Evolutionary conservation across 2,888 invertebrate species (phyloP), one percentile per base, ranked within the genome.

Genomic region (Amphimallon solstitiale): DNA sequence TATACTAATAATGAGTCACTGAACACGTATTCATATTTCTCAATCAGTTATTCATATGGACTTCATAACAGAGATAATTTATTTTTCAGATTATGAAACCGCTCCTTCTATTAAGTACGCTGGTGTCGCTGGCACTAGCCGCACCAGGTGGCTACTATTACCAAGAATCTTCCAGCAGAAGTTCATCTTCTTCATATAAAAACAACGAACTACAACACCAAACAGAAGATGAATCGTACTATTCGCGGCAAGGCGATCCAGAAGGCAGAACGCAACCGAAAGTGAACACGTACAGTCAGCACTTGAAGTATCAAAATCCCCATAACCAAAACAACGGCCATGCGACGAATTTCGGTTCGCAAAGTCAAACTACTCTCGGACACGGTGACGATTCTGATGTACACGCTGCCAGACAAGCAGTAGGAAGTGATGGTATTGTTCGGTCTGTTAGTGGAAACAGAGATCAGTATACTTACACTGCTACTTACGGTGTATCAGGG

Each of bases 171-270:
- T 79, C 81, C 69, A 82, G 80, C 73, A 77, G 78, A 68, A 77
- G 78, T n/a, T 79, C 80, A 5, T 74, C 80, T 2, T 75, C 80
- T 1, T 76, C 79, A 0, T 83, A 73, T 68, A 77, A 75, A 65
- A 81, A 83, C 70, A 80, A 82, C 70, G 81, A 83, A 68, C 68
- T 83, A 5, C 81, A 82, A 72, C 80, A 79, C 62, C 76, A 80
- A 71, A 78, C 79, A 12, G 81, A 82, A 29, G 82, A 82, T 67
- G 78, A 79, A 68, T 81, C 81, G 5, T 81, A 75, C 63, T 81
- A 81, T 67, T 73, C 77, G 6, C 79, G 79, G 75, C 78, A 79
- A 63, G 82, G 82, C 5, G 83, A 83, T 65, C 69, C 81, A 10
- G 80, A 78, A 63, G 80, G 81, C 1, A 65, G 75, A 43, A 46